Base-by-base conservation (phyloP, 53 echinoderm and acorn worm species). In the Holothuria leucospilota region DNA sequence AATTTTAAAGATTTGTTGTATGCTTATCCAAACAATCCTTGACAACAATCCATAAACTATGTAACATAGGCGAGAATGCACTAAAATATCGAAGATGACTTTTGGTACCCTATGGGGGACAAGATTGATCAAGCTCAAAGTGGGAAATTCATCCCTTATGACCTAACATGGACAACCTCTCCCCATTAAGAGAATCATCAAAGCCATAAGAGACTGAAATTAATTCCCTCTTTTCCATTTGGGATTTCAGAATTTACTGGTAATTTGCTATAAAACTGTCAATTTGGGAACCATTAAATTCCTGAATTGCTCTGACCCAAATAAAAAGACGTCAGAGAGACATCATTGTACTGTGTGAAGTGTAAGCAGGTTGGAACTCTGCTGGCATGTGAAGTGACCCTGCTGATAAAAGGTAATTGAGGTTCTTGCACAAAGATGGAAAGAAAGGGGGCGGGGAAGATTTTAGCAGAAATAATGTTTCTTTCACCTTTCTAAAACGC, bases 181-280 rank as follows among this genome's bases (percentile, higher is more conserved):
- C 18, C 13, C 34, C 80, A 59, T 59, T 80, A 28, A 30, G 61
- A 58, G 80, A 60, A 80, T 20, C 80, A 59, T 59, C 34, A 59
- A 59, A 80, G 25, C 56, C 34, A 13, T 13, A 38, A 29, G 9
- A 52, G 30, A 59, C 53, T 59, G 59, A 58, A 61, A 80, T 80
- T 80, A 80, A 80, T 80, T 80, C 80, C 59, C 29, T 61, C 29
- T 15, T 11, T 61, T 29, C 59, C 80, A 59, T 80, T 80, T 61
- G 80, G 80, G 80, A 80, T 26, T 80, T 61, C 80, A 18, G 56
- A 80, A 80, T 53, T 40, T 56, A 80, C 59, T 34, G 28, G 18
- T 18, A 56, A 56, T 56, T 56, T 56, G 56, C 56, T 56, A 56
- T 56, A 61, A 38, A 61, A 60, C 59, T 80, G 61, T 61, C 80